Evolutionary conservation across 2,888 invertebrate species (phyloP), one percentile per base, ranked within the genome.

Genomic region (Dryococelus australis): DNA sequence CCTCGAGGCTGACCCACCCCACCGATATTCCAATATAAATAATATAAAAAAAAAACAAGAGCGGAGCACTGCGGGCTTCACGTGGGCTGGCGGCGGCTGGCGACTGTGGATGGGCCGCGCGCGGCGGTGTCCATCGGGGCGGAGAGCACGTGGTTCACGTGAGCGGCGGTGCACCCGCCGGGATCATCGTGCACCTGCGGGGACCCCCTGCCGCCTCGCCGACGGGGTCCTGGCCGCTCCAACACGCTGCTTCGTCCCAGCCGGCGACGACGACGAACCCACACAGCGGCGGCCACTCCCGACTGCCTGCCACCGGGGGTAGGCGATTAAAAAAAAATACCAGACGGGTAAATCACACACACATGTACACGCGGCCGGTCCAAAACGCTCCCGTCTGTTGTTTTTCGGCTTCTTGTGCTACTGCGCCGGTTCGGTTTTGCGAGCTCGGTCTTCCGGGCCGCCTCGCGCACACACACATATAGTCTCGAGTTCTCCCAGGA

Each of bases 1-100:
- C 84, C 43, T 86, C 88, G 89, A 90, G 90, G 89, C 90, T 88
- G 87, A 89, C 84, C 51, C 51, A 47, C 84, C n/a, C 43, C 43
- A 13, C 43, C 51, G 47, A 43, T 43, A 20, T 43, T n/a, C 26
- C 84, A 84, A 43, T 27, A 84, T 26, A 10, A 27, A 35, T 13
- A 51, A 51, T 13, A n/a, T n/a, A n/a, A n/a, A n/a, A n/a, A n/a
- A n/a, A n/a, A 47, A 47, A 47, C 65, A 65, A 24, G 65, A 16
- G 65, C 65, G 65, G 65, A 13, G 65, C 65, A 47, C 47, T 47
- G 47, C n/a, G n/a, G n/a, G 10, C 65, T 65, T 65, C 65, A 65
- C 65, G 20, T 13, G 65, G 65, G 65, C 65, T 65, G 65, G 65
- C 65, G 65, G 65, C 65, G 8, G 65, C 65, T 16, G 65, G 16